Percentiles rank a stretch among this genome's conserved stretches.
Conservation (phyloP, 2,797 vertebrate species). For the Spatula clypeata region DNA sequence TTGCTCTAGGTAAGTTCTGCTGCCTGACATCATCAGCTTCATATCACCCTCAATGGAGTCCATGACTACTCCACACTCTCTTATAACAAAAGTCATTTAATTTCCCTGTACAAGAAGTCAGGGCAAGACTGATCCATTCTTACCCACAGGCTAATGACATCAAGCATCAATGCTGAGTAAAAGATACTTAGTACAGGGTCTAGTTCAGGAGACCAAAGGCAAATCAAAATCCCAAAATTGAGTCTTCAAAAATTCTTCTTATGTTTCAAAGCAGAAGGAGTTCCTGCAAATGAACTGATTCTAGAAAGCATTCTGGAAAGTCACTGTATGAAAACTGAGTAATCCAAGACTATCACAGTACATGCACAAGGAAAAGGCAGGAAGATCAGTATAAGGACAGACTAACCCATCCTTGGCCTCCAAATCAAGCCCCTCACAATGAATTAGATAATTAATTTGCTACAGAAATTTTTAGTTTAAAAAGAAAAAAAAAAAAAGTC, state of each 20-base stretch:
- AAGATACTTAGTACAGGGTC: not conserved
- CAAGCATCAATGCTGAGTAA: not conserved
- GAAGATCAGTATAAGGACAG: not conserved
- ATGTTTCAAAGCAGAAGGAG: not conserved
- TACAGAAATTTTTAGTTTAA: not conserved
- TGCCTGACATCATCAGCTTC: not conserved
- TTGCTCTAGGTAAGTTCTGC: constrained; percentile 52
- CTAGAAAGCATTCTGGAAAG: not conserved
- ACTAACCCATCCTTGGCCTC: not conserved
- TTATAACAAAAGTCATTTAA: not conserved
- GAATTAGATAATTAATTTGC: not conserved
- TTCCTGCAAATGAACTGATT: constrained; percentile 2
- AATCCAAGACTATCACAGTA: accelerated
- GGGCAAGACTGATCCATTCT: not conserved
- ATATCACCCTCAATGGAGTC: accelerated
- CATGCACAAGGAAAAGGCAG: not conserved
- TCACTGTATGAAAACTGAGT: not conserved
- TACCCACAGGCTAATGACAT: not conserved
- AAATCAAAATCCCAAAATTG: not conserved
- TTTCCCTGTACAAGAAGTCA: not conserved
- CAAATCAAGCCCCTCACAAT: not conserved
- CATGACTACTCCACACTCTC: not conserved
- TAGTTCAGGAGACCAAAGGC: constrained; percentile 4
- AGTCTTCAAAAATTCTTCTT: constrained; percentile 6
- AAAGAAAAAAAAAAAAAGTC: not conserved